Evolutionary conservation across 2,797 vertebrate genomes (phyloP), one percentile per base, ranked within the genome.

Genomic region (Falco concolor): DNA sequence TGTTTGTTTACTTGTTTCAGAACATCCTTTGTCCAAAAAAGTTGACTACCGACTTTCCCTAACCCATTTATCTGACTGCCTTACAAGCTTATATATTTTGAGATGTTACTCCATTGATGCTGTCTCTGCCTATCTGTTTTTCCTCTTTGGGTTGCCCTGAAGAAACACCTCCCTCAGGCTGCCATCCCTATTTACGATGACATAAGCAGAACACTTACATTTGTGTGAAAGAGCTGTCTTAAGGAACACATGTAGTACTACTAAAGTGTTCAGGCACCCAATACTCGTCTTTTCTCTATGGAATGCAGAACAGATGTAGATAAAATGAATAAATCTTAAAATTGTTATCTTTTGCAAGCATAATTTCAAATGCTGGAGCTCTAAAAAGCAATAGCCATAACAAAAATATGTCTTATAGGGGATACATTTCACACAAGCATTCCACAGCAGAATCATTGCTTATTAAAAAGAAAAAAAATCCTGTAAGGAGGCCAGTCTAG

Each of bases 81-180:
- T 85, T 74, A 78, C 19, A 86, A 68, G 57, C 60, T 68, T 92
- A 52, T 86, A 38, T 57, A 27, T 32, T 88, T 91, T n/a, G 79
- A 77, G 81, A 74, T 80, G n/a, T 68, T 96, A 76, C 68, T 91
- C 50, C 63, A 86, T 12, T 82, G 84, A 78, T 91, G 94, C 40
- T 89, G 76, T 96, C 91, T 96, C 90, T 95, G 59, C 93, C 95
- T 95, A 97, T 96, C 95, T 97, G 94, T 80, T 97, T 94, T 94
- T 82, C 80, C 84, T 96, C 60, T 87, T 87, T 95, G 96, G 90
- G 93, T 44, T 96, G 93, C 74, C 90, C 84, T 94, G 89, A 94
- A 95, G 65, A 97, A 97, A 91, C 47, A 84, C 49, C 32, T 84
- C 73, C 70, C 70, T 44, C 65, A 92, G 81, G 72, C 84, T 97